These are phyloP conservation scores for Anaspis maculata DNA, from an alignment of 2,888 invertebrate genomes.

Conservation along the genomic window DNA sequence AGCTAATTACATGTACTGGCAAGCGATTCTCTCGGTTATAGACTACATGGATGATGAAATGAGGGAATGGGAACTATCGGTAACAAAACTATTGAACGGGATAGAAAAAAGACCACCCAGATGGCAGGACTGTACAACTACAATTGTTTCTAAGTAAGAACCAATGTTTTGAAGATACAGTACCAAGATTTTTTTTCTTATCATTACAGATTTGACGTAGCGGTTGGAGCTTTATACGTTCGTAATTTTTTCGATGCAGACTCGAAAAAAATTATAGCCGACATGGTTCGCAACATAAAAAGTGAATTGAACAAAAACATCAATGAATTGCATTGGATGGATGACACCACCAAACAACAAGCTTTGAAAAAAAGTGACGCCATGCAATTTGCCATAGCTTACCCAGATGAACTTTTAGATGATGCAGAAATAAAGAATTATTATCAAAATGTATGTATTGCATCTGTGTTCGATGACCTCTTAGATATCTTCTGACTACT, in stretches of 20 bases:
- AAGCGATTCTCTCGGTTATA: too few relatives aligned
- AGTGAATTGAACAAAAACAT: slow-evolving; percentile 12
- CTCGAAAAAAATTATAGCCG: not conserved
- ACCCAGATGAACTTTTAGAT: slow-evolving; percentile 11
- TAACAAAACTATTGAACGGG: slow-evolving; percentile 9
- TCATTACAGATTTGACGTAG: slow-evolving; percentile 5
- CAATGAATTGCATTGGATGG: slow-evolving; percentile 21
- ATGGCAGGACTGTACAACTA: slow-evolving; percentile 7
- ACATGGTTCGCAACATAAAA: not conserved
- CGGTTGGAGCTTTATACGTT: slow-evolving; percentile 1
- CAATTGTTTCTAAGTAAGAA: not conserved
- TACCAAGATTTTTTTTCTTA: too few relatives aligned
- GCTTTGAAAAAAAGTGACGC: slow-evolving; percentile 19
- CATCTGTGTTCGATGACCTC: too few relatives aligned
- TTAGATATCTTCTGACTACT: not conserved
- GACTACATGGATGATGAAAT: too few relatives aligned
- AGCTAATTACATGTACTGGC: too few relatives aligned
- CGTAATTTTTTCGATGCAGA: not conserved
- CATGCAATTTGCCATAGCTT: slow-evolving; percentile 12
- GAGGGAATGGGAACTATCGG: too few relatives aligned
- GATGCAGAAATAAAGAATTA: slow-evolving; percentile 8
- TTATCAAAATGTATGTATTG: slow-evolving; percentile 10
- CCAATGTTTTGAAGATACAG: too few relatives aligned
- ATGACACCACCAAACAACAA: slow-evolving; percentile 19
- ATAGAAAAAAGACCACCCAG: slow-evolving; percentile 6